phyloP scores from a whole-genome alignment of 1,140 invertebrate species.

The Drosophila ficusphila region DNA sequence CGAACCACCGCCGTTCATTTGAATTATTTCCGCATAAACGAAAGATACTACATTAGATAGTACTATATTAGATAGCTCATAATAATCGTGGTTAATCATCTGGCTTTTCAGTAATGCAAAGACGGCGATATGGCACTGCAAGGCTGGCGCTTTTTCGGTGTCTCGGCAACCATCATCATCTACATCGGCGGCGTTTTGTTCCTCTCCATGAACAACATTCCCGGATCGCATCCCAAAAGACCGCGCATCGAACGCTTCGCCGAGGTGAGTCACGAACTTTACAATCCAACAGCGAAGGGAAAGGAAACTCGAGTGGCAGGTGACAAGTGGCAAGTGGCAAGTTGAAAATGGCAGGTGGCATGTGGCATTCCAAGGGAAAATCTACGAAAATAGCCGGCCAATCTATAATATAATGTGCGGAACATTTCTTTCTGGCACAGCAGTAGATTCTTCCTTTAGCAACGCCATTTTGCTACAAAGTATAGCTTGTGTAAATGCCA shows the following conservation, averaged over 20 bases:
- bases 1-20: constrained; percentile 38
- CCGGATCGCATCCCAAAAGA: constrained; percentile 84
- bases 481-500: no score
- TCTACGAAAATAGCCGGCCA: not conserved
- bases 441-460: no score
- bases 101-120: constrained; percentile 78
- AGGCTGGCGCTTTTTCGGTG: constrained; percentile 85
- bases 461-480: no score
- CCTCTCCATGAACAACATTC: constrained; percentile 86
- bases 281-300: no score
- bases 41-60: no score
- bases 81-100: constrained; percentile 6
- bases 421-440: not conserved
- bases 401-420: not conserved
- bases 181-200: constrained; percentile 86
- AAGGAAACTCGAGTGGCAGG: not conserved
- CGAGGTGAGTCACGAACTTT: constrained; percentile 57
- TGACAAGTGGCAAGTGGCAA: not conserved
- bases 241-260: constrained; percentile 66
- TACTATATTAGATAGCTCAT: no score
- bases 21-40: constrained; percentile 39
- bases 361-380: not conserved
- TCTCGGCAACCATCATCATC: constrained; percentile 85
- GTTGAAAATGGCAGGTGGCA: not conserved
- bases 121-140: constrained; percentile 82